These are phyloP conservation scores for Agriopis aurantiaria DNA, from an alignment of 2,888 invertebrate species.

Conservation along the genomic window DNA sequence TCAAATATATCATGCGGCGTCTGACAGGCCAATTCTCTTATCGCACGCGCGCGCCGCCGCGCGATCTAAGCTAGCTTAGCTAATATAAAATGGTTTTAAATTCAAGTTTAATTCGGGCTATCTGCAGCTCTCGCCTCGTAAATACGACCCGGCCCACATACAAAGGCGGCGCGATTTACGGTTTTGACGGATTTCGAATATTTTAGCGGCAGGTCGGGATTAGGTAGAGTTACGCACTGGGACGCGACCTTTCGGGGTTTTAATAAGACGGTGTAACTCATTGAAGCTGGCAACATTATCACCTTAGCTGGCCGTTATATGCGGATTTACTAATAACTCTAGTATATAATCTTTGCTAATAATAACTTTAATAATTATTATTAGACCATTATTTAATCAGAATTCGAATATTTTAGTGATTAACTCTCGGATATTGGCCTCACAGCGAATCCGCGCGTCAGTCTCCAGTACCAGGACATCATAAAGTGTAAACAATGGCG, in stretches of 20 bases:
- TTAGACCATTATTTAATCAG: neutral
- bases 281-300: conserved; percentile 40
- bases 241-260: conserved; percentile 55
- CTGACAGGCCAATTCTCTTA: conserved; percentile 96
- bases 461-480: conserved; percentile 82
- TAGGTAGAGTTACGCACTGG: conserved; percentile 67
- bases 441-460: conserved; percentile 70
- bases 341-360: no score
- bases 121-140: conserved; percentile 79
- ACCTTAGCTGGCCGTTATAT: conserved; percentile 23
- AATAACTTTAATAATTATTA: neutral
- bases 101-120: conserved; percentile 86
- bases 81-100: conserved; percentile 87
- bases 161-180: conserved; percentile 83
- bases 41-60: conserved; percentile 88
- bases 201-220: conserved; percentile 71
- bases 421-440: conserved; percentile 38
- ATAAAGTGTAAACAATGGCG: conserved; percentile 85
- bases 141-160: conserved; percentile 74
- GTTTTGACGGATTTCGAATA: conserved; percentile 83
- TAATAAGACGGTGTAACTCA: conserved; percentile 72
- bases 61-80: conserved; percentile 86
- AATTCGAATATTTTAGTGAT: neutral
- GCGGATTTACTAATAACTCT: conserved; percentile 19
- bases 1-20: conserved; percentile 95